Evolutionary conservation across 2,797 vertebrate genomes (phyloP), one percentile per base, ranked within the genome.

Genomic region (Eurystomus glaucurus): DNA sequence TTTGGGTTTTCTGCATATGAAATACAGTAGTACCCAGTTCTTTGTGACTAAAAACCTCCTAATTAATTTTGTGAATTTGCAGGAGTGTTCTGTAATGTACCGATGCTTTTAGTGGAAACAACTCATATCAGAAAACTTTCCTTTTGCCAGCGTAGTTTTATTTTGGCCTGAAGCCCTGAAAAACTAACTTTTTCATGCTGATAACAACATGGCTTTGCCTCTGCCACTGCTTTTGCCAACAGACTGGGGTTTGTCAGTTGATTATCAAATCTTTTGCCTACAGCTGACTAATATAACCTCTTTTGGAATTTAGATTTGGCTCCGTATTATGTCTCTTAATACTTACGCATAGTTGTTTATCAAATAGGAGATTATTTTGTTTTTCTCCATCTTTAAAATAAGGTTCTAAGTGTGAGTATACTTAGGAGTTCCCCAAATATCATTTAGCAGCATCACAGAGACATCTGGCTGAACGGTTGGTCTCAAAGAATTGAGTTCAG

Each of bases 361-460:
- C 17, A 60, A 55, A 48, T 60, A 15, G 21, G 23, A 28, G 19
- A 41, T 68, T 26, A 14, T 61, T 18, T n/a, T 55, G 3, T 4
- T 89, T 91, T 90, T 65, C 45, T 91, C 20, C 4, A n/a, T 85
- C 54, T 71, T 79, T 90, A 68, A 87, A 81, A 64, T 89, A 51
- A 85, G 19, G 15, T 37, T 94, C 35, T 60, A 31, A 57, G 13
- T 60, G 16, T 55, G 8, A 70, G 7, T 69, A 16, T n/a, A 37
- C 21, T 45, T 81, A 6, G 0, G 10, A 61, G 12, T 76, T 11
- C 33, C 35, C 11, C 37, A 60, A 6, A 29, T 85, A 45, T 5
- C 0, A 0, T 41, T 91, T 31, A 43, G 29, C 37, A 54, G 41
- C 8, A 33, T 68, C 14, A 5, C 74, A 91, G 43, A 72, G 65